These are phyloP conservation scores for Hydrolagus colliei DNA, from an alignment of 2,797 vertebrate species.

Conservation along the genomic window DNA sequence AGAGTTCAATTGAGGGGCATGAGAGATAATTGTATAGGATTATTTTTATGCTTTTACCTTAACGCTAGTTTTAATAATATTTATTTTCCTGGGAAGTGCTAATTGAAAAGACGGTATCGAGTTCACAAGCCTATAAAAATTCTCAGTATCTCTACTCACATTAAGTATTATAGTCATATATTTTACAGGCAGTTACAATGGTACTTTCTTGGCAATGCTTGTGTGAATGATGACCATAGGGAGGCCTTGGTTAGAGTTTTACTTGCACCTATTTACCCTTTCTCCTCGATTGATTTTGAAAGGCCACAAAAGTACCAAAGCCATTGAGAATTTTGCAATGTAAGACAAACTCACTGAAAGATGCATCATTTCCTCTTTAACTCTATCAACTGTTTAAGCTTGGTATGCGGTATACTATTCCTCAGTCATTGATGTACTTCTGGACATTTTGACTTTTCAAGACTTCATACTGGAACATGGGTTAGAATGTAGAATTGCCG, in stretches of 20 bases:
- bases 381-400: not conserved
- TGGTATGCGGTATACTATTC: too few species aligned
- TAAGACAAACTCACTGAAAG: not conserved
- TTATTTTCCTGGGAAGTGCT: slow-evolving; percentile 14
- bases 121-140: not conserved
- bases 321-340: not conserved
- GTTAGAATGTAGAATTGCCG: too few species aligned
- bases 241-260: not conserved
- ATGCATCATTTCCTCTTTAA: not conserved
- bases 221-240: not conserved
- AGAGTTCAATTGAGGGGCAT: too few species aligned
- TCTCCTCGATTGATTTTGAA: not conserved
- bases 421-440: too few species aligned
- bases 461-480: too few species aligned
- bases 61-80: not conserved
- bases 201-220: not conserved
- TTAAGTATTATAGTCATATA: not conserved
- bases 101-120: not conserved
- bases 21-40: too few species aligned
- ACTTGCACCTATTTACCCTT: not conserved
- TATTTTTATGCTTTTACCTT: not conserved
- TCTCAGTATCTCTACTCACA: not conserved
- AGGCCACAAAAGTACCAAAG: not conserved
- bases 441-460: too few species aligned
- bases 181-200: not conserved